Percentiles rank a stretch among this genome's conserved stretches.
phyloP scores from a whole-genome alignment of 2,797 vertebrate species.

The Melopsittacus undulatus region DNA sequence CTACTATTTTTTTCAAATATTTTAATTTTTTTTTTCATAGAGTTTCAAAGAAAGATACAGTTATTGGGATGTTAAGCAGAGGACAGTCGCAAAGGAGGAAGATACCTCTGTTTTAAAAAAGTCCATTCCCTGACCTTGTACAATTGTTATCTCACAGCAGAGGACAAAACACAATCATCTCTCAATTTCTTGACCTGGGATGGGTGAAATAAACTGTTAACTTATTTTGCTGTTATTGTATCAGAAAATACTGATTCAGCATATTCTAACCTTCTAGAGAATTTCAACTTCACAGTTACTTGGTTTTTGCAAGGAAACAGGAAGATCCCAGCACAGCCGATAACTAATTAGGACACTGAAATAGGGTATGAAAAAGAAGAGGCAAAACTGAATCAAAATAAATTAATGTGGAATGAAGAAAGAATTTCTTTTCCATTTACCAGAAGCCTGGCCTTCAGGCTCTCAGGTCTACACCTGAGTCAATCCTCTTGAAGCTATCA shows the following conservation, averaged over 20 bases:
- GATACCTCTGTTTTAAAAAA: neutral
- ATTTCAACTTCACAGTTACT: neutral
- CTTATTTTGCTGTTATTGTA: neutral
- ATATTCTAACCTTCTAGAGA: neutral
- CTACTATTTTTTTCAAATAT: neutral
- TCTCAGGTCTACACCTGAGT: neutral
- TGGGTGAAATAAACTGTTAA: neutral
- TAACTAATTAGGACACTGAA: neutral
- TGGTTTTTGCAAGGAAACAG: neutral
- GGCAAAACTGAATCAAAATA: neutral
- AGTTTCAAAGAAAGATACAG: neutral
- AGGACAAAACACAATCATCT: neutral
- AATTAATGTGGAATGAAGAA: neutral
- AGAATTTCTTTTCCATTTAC: neutral
- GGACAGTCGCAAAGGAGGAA: neutral
- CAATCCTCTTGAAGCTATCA: neutral
- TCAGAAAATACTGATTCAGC: neutral
- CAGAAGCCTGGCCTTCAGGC: neutral
- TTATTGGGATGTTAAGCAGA: neutral
- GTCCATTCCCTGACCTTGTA: neutral
- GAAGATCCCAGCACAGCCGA: neutral
- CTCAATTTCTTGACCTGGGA: neutral
- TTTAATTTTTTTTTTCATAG: neutral
- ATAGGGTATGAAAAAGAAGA: neutral
- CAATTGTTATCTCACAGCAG: neutral